Evolutionary conservation across 2,113 vertebrate genomes (phyloP), one percentile per base, ranked within the genome.

Genomic region (Apistogramma diplotaenia): DNA sequence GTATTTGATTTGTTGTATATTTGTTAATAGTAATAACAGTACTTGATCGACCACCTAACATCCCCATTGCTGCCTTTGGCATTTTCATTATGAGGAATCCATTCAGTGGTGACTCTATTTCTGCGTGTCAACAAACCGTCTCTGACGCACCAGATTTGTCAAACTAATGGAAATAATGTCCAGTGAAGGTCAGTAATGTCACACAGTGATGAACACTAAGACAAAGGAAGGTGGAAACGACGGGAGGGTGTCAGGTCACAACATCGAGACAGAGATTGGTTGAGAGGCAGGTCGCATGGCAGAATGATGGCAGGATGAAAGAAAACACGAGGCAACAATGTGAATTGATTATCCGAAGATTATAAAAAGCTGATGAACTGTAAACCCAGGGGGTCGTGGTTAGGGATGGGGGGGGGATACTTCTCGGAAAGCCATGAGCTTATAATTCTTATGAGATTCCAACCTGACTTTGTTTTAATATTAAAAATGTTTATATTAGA

Each of bases 121-220:
- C 83, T 84, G 87, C 81, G 86, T 87, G 87, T 93, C 87, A 85
- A 91, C 87, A 85, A 90, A 87, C 88, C 76, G 74, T 78, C 74
- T 54, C 51, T 88, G 90, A 90, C 53, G 82, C 85, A 74, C 31
- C 74, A 89, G 83, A 91, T 94, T 93, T 94, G 85, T 95, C 93
- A 94, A 91, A 82, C 86, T 94, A 94, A 95, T 95, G 87, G 93
- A 93, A 93, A 87, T 76, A 70, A 87, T 23, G 86, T 89, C 88
- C 76, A 19, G 65, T 61, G 87, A 95, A 94, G 91, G 93, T 95
- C 93, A 94, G 84, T 33, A 49, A 86, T 92, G 89, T 92, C 89
- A 90, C 83, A 53, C 33, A 25, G 78, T 93, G 88, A 94, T 93
- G 89, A 94, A 94, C 91, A 89, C 59, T 59, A 31, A 86, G 82